These are phyloP conservation scores for Poeciliopsis gracilis DNA, from an alignment of 2,797 vertebrate genomes.

Conservation along the genomic window DNA sequence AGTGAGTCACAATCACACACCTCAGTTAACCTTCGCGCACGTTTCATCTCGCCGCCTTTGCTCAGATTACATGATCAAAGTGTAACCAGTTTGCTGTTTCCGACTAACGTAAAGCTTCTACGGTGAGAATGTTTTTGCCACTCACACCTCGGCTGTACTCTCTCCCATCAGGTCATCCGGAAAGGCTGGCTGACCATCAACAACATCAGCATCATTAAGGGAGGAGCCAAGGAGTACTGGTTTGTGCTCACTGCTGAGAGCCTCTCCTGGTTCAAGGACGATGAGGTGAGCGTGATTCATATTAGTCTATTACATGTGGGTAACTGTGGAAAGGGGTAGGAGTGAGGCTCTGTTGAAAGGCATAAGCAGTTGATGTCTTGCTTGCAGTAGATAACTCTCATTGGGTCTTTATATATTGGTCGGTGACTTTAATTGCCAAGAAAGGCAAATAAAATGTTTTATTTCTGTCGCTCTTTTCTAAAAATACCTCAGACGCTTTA, in stretches of 20 bases:
- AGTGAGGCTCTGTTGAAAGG: background rate
- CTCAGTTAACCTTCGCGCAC: slow-evolving; percentile 51
- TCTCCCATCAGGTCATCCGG: slow-evolving; percentile 87
- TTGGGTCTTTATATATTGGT: background rate
- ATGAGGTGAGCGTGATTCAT: slow-evolving; percentile 85
- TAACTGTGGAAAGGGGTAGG: background rate
- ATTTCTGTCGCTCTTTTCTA: no score
- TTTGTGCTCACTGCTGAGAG: slow-evolving; percentile 96
- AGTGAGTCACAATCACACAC: slow-evolving; percentile 36
- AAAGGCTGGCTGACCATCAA: slow-evolving; percentile 98
- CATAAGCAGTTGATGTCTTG: background rate
- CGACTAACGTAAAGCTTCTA: background rate
- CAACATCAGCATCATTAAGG: slow-evolving; percentile 99
- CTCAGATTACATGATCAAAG: slow-evolving; percentile 16
- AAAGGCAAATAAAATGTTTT: no score
- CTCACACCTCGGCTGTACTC: background rate
- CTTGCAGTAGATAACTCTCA: background rate
- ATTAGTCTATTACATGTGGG: background rate
- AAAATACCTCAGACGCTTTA: no score
- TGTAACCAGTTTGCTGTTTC: slow-evolving; percentile 16
- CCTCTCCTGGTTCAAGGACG: slow-evolving; percentile 97
- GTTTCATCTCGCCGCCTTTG: slow-evolving; percentile 35
- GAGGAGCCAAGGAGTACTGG: slow-evolving; percentile 97
- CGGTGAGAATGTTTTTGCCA: background rate
- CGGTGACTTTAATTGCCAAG: no score